Base-by-base conservation (phyloP, 2,888 invertebrate genomes). In the Dysmachus trigonus region DNA sequence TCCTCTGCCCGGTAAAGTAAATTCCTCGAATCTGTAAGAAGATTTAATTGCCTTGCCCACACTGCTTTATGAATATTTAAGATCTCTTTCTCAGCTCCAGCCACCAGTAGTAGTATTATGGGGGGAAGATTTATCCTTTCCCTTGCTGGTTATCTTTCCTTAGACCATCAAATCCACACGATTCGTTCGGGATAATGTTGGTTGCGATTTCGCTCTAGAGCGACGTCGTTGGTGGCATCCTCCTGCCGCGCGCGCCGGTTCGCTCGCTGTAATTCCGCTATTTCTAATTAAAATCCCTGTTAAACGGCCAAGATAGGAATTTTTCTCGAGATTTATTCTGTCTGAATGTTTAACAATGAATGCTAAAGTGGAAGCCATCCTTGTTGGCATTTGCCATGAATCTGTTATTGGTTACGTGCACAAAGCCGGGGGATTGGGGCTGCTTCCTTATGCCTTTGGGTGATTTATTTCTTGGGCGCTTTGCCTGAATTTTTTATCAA, bases 251-350 rank as follows among this genome's bases (percentile, higher is more conserved):
- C n/a, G n/a, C n/a, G n/a, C n/a, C n/a, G n/a, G n/a, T n/a, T n/a
- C n/a, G 41, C 22, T 82, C 38, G 30, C 31, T 79, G 87, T 87
- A 86, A 87, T 87, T 87, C 86, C 85, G 84, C 86, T 84, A 83
- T 84, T 86, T 87, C 87, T 87, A 87, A 87, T 87, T 87, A 87
- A 87, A 87, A 87, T 87, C 86, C 84, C 53, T 87, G 87, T 87
- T 87, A 86, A 87, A 87, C 86, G 86, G 87, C 84, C 85, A 47
- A 81, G 86, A 87, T 86, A 86, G 87, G 87, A 87, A 87, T 87
- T 87, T 87, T 87, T 85, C 82, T 77, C n/a, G 71, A 86, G 87
- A 87, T 87, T 87, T 87, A 87, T 87, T 41, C 51, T 73, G 76
- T 77, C 86, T 33, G 81, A 87, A 85, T 76, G 76, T 85, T 86